Evolutionary conservation across 2,888 invertebrate genomes (phyloP).

Genomic region (Sphecodes monilicornis): DNA sequence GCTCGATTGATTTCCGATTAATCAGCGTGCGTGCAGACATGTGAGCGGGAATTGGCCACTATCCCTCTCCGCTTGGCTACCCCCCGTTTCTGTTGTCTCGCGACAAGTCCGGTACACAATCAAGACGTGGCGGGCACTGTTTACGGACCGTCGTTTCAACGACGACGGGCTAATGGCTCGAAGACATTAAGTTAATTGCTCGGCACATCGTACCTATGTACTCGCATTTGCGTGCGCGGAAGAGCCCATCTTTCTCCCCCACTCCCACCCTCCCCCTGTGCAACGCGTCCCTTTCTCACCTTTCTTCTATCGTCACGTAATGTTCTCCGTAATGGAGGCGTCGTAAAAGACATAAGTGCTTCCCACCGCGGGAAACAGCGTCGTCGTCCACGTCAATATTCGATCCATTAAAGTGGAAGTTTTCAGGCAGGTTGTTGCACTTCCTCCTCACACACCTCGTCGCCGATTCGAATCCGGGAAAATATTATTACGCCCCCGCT

Average conservation of each 20-base stretch:
- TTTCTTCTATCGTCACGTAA: constrained; percentile 59
- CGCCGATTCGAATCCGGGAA: constrained; percentile 35
- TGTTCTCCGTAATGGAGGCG: constrained; percentile 69
- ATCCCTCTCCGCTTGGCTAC: constrained; percentile 9
- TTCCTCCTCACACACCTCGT: not conserved
- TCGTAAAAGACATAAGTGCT: constrained; percentile 68
- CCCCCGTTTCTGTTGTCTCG: constrained; percentile 44
- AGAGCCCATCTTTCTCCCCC: constrained; percentile 68
- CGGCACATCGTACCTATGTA: constrained; percentile 70
- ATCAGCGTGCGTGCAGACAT: constrained; percentile 50
- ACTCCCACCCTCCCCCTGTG: constrained; percentile 30
- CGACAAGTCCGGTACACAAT: constrained; percentile 65
- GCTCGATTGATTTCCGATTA: constrained; percentile 70
- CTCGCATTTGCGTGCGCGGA: constrained; percentile 70
- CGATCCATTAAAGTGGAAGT: constrained; percentile 66
- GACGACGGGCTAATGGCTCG: constrained; percentile 73
- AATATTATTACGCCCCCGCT: constrained; percentile 41
- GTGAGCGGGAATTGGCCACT: constrained; percentile 42
- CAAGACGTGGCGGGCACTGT: constrained; percentile 69
- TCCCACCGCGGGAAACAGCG: constrained; percentile 42
- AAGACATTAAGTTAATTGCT: constrained; percentile 78
- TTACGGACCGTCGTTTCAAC: constrained; percentile 70
- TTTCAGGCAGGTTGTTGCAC: constrained; percentile 51
- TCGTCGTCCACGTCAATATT: constrained; percentile 54
- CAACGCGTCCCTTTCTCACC: constrained; percentile 24